Evolutionary conservation across 37 sponge, comb jelly and placozoan species (phyloP).

Genomic region (Beroe ovata): DNA sequence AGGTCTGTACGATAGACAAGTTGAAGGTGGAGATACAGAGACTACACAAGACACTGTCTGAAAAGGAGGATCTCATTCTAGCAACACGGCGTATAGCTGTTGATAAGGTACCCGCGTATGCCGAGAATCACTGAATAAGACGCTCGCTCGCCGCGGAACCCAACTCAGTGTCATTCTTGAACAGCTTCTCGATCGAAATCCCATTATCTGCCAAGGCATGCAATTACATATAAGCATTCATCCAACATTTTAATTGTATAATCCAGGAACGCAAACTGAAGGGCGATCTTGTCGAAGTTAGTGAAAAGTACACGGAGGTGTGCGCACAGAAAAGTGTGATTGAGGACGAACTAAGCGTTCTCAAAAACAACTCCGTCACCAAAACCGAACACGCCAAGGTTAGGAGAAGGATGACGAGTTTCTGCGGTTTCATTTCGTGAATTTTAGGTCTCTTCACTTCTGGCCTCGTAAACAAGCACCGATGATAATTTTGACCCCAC

Average conservation of each 20-base stretch:
- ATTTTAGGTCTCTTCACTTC: too few relatives aligned
- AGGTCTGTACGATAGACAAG: constrained; percentile 51
- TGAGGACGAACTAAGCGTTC: constrained; percentile 4
- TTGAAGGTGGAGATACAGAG: constrained; percentile 34
- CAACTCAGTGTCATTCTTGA: too few relatives aligned
- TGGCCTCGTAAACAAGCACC: too few relatives aligned
- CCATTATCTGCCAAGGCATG: too few relatives aligned
- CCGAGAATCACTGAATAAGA: neutral
- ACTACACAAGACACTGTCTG: constrained; percentile 35
- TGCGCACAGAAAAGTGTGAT: neutral
- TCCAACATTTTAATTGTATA: too few relatives aligned
- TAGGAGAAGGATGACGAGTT: too few relatives aligned
- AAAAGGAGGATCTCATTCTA: constrained; percentile 56
- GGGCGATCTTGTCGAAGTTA: constrained; percentile 8
- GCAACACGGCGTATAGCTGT: constrained; percentile 36
- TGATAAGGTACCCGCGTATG: constrained; percentile 41
- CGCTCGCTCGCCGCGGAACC: too few relatives aligned
- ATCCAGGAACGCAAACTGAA: constrained; percentile 44
- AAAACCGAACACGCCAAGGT: constrained; percentile 46
- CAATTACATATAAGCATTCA: too few relatives aligned
- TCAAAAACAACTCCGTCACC: constrained; percentile 1
- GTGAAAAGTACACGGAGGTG: constrained; percentile 23
- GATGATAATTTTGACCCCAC: too few relatives aligned
- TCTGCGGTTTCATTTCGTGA: neutral
- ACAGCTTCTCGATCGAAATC: too few relatives aligned